These are phyloP conservation scores for Sebastes dallii DNA, from an alignment of 2,797 vertebrate species.

Conservation along the genomic window DNA sequence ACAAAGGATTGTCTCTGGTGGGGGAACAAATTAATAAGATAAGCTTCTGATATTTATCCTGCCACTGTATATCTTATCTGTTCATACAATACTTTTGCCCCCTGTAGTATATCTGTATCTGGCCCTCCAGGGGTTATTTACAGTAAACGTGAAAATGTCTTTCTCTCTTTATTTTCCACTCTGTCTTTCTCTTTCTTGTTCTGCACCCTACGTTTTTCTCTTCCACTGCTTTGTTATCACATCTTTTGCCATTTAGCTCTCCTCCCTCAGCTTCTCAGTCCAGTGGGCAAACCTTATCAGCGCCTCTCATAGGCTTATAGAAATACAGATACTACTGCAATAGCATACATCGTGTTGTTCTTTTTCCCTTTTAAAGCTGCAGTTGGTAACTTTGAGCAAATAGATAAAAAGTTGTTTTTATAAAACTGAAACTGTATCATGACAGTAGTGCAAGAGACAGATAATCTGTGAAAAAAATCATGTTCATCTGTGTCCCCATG, in stretches of 20 bases:
- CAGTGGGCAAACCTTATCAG: slow-evolving; percentile 3
- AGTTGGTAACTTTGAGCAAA: neutral
- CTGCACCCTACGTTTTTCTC: neutral
- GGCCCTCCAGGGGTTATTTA: slow-evolving; percentile 23
- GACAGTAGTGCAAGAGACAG: neutral
- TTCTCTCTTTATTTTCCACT: neutral
- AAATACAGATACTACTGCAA: neutral
- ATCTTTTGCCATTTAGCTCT: neutral
- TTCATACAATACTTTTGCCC: slow-evolving; percentile 1
- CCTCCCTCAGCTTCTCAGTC: neutral
- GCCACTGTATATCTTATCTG: slow-evolving; percentile 28
- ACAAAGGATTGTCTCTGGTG: slow-evolving; percentile 21
- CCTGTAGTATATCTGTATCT: slow-evolving; percentile 9
- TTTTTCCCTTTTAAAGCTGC: neutral
- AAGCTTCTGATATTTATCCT: slow-evolving; percentile 23
- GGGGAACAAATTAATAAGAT: slow-evolving; percentile 15
- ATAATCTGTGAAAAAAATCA: neutral
- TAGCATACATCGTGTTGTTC: neutral
- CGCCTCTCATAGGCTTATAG: neutral
- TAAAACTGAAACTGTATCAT: neutral
- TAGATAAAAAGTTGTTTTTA: neutral
- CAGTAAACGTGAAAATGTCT: slow-evolving; percentile 1
- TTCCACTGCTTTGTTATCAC: neutral
- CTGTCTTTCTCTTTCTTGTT: neutral
- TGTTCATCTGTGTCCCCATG: fast-evolving